Evolutionary conservation across 2,113 vertebrate genomes (phyloP), one percentile per base, ranked within the genome.

Genomic region (Meles meles): DNA sequence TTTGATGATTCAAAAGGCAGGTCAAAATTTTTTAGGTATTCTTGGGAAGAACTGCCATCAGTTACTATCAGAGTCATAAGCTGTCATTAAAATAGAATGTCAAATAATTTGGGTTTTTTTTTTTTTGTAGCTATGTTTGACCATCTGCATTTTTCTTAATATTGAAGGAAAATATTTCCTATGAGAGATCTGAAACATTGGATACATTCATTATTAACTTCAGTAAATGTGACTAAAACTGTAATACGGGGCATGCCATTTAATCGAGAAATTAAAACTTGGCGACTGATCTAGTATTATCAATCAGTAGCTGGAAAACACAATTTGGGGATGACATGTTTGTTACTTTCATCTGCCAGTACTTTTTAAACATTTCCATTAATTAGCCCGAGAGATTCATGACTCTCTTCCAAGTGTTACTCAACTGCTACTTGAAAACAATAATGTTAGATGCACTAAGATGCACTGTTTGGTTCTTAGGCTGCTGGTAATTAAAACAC

Each of bases 321-420:
- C 89, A 93, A 67, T 96, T 97, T 95, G 72, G 88, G 88, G 71
- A 71, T 91, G 93, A 93, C 94, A 89, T 91, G 47, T 94, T 94
- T 96, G 86, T 92, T 85, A 80, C 61, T 96, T 97, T 96, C 96
- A 97, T 96, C 92, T 98, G 93, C 94, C 95, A 96, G 94, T 97
- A 96, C 97, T 98, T 98, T 96, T 47, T 5, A 97, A 98, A 95
- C 86, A 96, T 88, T 96, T 77, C 76, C 89, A 96, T 97, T 98
- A 95, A 98, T 98, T 98, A 98, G 79, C 49, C 77, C 34, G 67
- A 86, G 96, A 95, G 96, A 97, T 77, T 69, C 7, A 90, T 94
- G 96, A 95, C 49, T 92, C 79, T 94, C 77, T 89, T 94, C 96
- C 89, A 97, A 97, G 94, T 93, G 94, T 86, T 96, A 94, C 42